phyloP scores from a whole-genome alignment of 2,113 vertebrate species.

The Glaucomys volans region DNA sequence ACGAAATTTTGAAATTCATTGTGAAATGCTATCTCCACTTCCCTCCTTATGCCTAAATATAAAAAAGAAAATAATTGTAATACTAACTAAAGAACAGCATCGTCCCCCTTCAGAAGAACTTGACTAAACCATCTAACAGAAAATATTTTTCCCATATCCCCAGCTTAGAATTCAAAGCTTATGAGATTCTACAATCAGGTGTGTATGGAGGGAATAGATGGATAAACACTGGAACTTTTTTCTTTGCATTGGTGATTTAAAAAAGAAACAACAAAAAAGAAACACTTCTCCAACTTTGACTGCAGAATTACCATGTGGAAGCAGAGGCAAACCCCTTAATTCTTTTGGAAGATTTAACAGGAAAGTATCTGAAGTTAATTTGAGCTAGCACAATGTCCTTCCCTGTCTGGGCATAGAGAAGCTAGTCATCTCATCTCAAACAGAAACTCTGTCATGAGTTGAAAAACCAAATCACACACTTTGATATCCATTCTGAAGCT shows the following conservation, averaged over 20 bases:
- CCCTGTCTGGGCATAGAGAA: neutral
- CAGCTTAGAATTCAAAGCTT: slow-evolving; percentile 22
- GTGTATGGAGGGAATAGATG: neutral
- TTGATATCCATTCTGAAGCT: slow-evolving; percentile 33
- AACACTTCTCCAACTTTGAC: neutral
- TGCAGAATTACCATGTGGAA: neutral
- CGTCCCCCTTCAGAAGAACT: neutral
- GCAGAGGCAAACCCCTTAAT: neutral
- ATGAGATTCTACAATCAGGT: neutral
- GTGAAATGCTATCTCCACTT: neutral
- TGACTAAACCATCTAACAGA: neutral
- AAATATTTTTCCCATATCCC: neutral
- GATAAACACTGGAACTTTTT: neutral
- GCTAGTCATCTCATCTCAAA: neutral
- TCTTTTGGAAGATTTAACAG: slow-evolving; percentile 4
- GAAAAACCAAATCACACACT: slow-evolving; percentile 35
- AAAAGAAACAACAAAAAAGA: neutral
- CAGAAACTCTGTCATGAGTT: neutral
- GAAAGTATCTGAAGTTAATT: neutral
- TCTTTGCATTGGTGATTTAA: neutral
- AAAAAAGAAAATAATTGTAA: slow-evolving; percentile 36
- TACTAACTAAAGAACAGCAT: neutral
- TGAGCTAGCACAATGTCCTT: neutral
- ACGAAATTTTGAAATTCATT: neutral
- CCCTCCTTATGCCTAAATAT: neutral